A percentile compares a stretch with the other conserved stretches of the same genome.
Evolutionary conservation across 92 coral and sea anemone species (phyloP).

Genomic region (Zoanthus sociatus): DNA sequence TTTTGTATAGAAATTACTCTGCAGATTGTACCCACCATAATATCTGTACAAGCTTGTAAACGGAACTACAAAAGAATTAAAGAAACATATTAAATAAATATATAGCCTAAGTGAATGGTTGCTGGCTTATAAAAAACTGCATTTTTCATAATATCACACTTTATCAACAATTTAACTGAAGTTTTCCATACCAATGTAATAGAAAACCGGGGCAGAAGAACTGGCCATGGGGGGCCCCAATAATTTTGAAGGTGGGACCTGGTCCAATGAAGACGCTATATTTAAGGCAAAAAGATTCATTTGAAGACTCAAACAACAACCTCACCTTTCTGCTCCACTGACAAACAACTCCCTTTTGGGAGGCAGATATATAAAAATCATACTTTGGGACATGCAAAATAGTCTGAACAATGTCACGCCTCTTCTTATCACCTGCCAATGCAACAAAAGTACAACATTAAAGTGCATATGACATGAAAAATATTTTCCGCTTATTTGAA

Average conservation of each 20-base stretch:
- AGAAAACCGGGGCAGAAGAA: too few relatives aligned
- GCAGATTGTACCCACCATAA: conserved; percentile 72
- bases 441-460: too few relatives aligned
- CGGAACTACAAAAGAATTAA: conserved; percentile 74
- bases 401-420: conserved; percentile 91
- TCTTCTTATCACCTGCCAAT: conserved; percentile 90
- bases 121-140: not conserved
- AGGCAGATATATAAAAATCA: conserved; percentile 90
- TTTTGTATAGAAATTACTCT: not conserved
- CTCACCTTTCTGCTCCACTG: conserved; percentile 95
- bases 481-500: too few relatives aligned
- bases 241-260: too few relatives aligned
- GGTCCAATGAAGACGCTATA: not conserved
- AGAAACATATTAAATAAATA: not conserved
- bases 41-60: conserved; percentile 86
- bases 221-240: too few relatives aligned
- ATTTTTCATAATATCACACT: too few relatives aligned
- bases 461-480: too few relatives aligned
- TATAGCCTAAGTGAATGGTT: not conserved
- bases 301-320: not conserved
- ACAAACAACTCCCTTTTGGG: conserved; percentile 96
- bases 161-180: too few relatives aligned
- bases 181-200: too few relatives aligned
- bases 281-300: not conserved
- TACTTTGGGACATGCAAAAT: conserved; percentile 96